Evolutionary conservation across 2,797 vertebrate genomes (phyloP).

Genomic region (Heterohyrax brucei): DNA sequence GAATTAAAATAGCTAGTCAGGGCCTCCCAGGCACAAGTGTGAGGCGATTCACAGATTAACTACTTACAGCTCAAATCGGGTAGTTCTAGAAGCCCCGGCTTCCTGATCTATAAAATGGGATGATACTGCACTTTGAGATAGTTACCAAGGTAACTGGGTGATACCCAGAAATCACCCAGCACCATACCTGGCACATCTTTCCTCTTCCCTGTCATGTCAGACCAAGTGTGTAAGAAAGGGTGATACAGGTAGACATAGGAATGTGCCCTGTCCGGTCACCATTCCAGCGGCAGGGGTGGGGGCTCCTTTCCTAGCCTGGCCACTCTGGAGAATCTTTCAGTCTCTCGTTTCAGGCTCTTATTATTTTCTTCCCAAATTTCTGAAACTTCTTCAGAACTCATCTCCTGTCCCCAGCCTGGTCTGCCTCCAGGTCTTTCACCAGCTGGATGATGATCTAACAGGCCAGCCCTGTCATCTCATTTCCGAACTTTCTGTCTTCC

Average conservation of each 20-base stretch:
- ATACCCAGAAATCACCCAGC: background rate
- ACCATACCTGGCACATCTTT: background rate
- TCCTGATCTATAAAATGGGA: background rate
- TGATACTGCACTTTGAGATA: background rate
- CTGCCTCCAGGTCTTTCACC: background rate
- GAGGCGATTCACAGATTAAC: background rate
- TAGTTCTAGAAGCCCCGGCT: background rate
- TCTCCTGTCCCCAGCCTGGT: background rate
- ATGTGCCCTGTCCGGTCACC: background rate
- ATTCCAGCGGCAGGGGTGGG: background rate
- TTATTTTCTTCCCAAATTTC: slow-evolving; percentile 18
- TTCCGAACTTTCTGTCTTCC: background rate
- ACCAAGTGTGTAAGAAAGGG: background rate
- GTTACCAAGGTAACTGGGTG: background rate
- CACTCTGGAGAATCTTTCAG: background rate
- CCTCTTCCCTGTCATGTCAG: background rate
- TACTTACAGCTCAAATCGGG: background rate
- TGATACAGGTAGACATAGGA: too few relatives aligned
- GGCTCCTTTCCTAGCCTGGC: background rate
- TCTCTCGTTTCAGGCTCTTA: background rate
- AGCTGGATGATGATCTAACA: background rate
- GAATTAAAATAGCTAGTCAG: background rate
- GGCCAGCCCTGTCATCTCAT: background rate
- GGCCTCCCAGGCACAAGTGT: background rate
- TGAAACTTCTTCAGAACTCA: slow-evolving; percentile 32